These are phyloP conservation scores for Psettodes erumei DNA, from an alignment of 2,113 vertebrate species.

Conservation along the genomic window DNA sequence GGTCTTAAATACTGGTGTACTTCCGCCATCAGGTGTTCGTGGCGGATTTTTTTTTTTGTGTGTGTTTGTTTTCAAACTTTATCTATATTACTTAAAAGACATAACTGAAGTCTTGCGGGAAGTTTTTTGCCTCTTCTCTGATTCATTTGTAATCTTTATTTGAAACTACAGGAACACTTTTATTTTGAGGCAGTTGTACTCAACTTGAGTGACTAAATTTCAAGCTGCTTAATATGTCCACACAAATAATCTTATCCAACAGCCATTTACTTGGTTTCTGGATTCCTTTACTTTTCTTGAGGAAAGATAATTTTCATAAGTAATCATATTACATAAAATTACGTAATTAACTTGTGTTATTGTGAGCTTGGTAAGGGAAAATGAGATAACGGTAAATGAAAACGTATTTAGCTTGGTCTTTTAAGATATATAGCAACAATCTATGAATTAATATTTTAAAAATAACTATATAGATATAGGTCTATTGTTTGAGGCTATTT, in stretches of 20 bases:
- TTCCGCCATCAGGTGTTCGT: constrained; percentile 10
- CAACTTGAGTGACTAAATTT: too few relatives aligned
- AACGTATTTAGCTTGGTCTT: not conserved
- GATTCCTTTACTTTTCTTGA: not conserved
- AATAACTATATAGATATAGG: not conserved
- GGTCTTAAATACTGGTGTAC: too few relatives aligned
- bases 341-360: not conserved
- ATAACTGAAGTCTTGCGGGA: too few relatives aligned
- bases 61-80: too few relatives aligned
- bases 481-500: not conserved
- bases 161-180: too few relatives aligned
- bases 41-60: not conserved
- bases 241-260: too few relatives aligned
- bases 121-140: too few relatives aligned
- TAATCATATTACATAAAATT: not conserved
- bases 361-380: not conserved
- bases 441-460: not conserved
- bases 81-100: too few relatives aligned
- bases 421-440: not conserved
- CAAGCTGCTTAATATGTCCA: too few relatives aligned
- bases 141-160: too few relatives aligned
- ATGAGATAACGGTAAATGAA: not conserved
- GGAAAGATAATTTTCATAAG: not conserved
- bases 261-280: too few relatives aligned
- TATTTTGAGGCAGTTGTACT: too few relatives aligned